phyloP scores from a whole-genome alignment of 2,888 invertebrate species.

The Torymus aiolomorphi region DNA sequence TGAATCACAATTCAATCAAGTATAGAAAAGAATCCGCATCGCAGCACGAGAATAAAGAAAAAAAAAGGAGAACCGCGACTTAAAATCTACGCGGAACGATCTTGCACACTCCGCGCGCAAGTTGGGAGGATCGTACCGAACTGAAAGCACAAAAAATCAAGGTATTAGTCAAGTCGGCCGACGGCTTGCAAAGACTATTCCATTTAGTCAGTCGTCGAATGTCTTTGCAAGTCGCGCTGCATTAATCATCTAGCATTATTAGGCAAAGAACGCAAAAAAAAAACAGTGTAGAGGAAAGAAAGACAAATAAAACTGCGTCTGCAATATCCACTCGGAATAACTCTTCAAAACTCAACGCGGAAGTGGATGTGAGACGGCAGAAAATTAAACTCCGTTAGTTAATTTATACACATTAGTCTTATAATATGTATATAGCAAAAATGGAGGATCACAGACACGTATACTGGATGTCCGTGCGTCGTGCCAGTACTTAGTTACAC shows the following conservation, averaged over 20 bases:
- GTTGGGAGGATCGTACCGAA: slow-evolving; percentile 63
- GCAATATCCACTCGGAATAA: too few species aligned
- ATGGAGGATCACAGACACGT: too few species aligned
- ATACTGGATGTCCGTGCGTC: too few species aligned
- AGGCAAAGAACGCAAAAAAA: not conserved
- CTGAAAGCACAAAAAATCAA: slow-evolving; percentile 71
- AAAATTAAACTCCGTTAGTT: too few species aligned
- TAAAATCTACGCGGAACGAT: slow-evolving; percentile 27
- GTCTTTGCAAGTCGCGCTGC: slow-evolving; percentile 35
- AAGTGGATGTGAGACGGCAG: too few species aligned
- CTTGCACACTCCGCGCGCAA: slow-evolving; percentile 44
- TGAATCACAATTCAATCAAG: too few species aligned
- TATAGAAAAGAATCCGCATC: too few species aligned
- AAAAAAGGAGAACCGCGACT: slow-evolving; percentile 26
- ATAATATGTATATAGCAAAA: too few species aligned
- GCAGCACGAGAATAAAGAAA: not conserved
- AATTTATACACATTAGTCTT: too few species aligned
- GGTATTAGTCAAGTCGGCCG: slow-evolving; percentile 67
- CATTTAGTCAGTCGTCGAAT: not conserved
- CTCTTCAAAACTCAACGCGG: too few species aligned
- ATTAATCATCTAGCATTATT: slow-evolving; percentile 36
- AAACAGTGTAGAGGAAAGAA: too few species aligned
- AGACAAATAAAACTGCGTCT: too few species aligned
- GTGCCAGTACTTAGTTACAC: not conserved
- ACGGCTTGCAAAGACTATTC: slow-evolving; percentile 43